Evolutionary conservation across 37 sponge, comb jelly and placozoan genomes (phyloP), one percentile per base, ranked within the genome.

Genomic region (Halisarca cf. caerulea): DNA sequence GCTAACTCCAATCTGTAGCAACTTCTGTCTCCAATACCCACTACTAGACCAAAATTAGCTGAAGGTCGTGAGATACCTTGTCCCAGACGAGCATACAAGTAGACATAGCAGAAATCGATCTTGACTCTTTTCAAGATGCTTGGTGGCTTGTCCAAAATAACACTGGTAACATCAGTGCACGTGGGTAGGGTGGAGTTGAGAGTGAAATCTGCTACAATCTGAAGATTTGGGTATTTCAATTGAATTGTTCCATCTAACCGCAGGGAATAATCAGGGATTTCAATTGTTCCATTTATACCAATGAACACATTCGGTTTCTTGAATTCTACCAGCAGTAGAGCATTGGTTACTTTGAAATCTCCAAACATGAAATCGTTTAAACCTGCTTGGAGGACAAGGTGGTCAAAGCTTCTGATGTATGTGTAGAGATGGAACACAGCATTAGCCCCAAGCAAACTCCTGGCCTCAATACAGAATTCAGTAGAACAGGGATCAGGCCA

Each of bases 41-140:
- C 47, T 45, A 17, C 2, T 0, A 37, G 79, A 36, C 86, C 86
- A 64, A 85, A 66, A 1, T 36, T 66, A 39, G 78, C 64, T 33
- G 79, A 79, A 51, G 84, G 43, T 36, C 53, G 40, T 58, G 84
- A 42, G 3, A 45, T 60, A 20, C 75, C 86, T 36, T 79, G 86
- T 21, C 0, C 11, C 2, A 85, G 38, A 25, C 58, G 2, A 24
- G 62, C 55, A 18, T 32, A 24, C 0, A 70, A 8, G 23, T 21
- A 44, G 36, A 85, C 53, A 38, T 78, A 60, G 30, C 86, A 85
- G 20, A 85, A 44, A 25, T 47, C 77, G 2, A 85, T 21, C 51
- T 47, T 47, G 9, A 47, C 51, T 14, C 51, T 6, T 47, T 47
- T 47, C 9, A 47, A 11, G 11, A 47, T 47, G 11, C 51, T 47